Conservation (phyloP, 2,113 vertebrate genomes). For the Clupea harengus region DNA sequence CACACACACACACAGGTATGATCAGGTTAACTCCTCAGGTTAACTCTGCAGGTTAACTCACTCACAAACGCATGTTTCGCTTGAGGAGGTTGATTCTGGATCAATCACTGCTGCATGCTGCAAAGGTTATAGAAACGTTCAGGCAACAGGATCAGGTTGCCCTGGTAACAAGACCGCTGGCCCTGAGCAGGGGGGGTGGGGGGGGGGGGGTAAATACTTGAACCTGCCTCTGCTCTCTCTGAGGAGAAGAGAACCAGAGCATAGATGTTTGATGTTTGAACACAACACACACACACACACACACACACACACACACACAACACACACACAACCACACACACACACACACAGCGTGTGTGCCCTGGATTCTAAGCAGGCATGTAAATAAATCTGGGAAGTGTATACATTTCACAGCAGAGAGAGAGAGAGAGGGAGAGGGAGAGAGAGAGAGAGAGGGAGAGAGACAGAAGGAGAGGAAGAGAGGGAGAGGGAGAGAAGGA, state of each 20-base stretch:
- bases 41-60: no score
- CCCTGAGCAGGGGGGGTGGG: no score
- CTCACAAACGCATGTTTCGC: no score
- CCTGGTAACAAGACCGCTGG: no score
- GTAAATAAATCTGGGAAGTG: conserved; percentile 20
- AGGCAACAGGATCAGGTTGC: no score
- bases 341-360: neutral
- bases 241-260: conserved; percentile 12
- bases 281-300: conserved; percentile 8
- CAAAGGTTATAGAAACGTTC: no score
- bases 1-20: no score
- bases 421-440: neutral
- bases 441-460: conserved; percentile 5
- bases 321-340: neutral
- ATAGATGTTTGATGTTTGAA: conserved; percentile 37
- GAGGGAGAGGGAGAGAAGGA: neutral
- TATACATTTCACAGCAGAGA: conserved; percentile 20
- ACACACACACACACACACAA: conserved; percentile 18
- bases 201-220: no score
- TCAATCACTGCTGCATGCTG: no score
- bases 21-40: no score
- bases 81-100: no score
- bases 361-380: neutral
- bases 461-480: neutral
- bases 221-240: conserved; percentile 22